Conservation (phyloP, 2,888 invertebrate species). For the Micoletzkya japonica region DNA sequence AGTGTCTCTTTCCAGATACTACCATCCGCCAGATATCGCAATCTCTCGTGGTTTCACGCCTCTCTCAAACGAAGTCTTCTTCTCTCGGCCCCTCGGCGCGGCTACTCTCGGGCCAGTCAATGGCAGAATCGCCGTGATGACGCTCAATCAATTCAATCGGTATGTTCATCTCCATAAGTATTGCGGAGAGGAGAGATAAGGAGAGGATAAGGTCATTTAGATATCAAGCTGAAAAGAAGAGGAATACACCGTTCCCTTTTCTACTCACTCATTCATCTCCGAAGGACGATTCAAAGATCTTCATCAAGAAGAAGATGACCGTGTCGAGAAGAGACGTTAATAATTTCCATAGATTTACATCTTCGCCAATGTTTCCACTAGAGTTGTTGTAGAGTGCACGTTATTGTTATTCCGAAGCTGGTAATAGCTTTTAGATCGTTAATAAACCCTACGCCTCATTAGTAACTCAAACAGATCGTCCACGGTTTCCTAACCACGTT, state of each 20-base stretch:
- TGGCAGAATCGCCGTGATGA: constrained; percentile 8
- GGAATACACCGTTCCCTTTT: background rate
- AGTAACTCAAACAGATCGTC: too few species aligned
- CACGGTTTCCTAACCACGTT: too few species aligned
- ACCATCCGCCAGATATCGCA: background rate
- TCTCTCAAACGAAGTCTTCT: constrained; percentile 7
- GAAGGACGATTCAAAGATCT: background rate
- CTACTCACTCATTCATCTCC: background rate
- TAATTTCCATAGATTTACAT: too few species aligned
- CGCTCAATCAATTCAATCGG: constrained; percentile 1
- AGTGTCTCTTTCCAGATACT: constrained; percentile 11
- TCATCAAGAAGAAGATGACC: too few species aligned
- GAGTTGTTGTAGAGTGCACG: too few species aligned
- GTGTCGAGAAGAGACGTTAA: too few species aligned
- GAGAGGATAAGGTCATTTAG: too few species aligned
- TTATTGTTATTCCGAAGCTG: too few species aligned
- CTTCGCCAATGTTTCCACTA: too few species aligned
- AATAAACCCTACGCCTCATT: too few species aligned
- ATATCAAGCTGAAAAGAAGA: background rate
- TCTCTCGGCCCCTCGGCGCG: constrained; percentile 7
- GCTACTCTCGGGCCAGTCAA: constrained; percentile 1
- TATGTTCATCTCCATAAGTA: background rate
- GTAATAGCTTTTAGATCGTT: too few species aligned
- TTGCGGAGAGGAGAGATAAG: too few species aligned
- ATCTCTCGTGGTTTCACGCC: background rate